These are phyloP conservation scores for Scaptomyza polygonia DNA, from an alignment of 2,888 invertebrate species.

Conservation along the genomic window DNA sequence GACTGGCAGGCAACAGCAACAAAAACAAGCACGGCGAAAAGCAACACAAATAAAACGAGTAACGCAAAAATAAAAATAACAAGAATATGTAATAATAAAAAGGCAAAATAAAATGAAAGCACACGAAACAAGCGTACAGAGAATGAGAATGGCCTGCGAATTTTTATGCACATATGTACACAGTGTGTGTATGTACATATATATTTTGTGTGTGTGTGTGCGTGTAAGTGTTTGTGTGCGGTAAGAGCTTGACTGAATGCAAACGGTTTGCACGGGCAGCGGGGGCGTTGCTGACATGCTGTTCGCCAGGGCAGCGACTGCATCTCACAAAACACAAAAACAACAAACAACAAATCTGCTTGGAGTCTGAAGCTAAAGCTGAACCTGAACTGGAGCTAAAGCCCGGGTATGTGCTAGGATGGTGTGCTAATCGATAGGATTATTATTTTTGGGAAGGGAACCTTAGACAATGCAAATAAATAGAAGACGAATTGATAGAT, in stretches of 20 bases:
- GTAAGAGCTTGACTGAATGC: constrained; percentile 38
- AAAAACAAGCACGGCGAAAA: constrained; percentile 30
- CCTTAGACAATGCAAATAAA: constrained; percentile 27
- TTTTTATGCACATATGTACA: constrained; percentile 52
- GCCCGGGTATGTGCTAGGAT: constrained; percentile 5
- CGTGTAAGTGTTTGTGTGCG: constrained; percentile 9
- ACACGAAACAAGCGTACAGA: constrained; percentile 48
- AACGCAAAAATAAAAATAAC: constrained; percentile 58
- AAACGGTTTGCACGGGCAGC: constrained; percentile 16
- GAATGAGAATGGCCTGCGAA: constrained; percentile 62
- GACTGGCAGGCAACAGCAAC: constrained; percentile 32
- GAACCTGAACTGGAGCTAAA: constrained; percentile 10
- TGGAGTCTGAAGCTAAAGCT: constrained; percentile 5
- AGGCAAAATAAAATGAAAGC: constrained; percentile 59
- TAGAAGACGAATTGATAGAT: no score
- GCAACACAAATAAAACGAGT: constrained; percentile 58
- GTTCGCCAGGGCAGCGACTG: constrained; percentile 38
- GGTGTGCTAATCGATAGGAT: constrained; percentile 42
- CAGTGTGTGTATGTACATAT: constrained; percentile 1
- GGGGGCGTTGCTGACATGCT: constrained; percentile 46
- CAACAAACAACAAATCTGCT: constrained; percentile 3
- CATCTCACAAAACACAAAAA: constrained; percentile 11
- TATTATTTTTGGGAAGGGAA: not conserved
- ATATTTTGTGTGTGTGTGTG: constrained; percentile 3
- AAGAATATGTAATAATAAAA: constrained; percentile 62